Percentiles rank a stretch among this genome's conserved stretches.
phyloP scores from a whole-genome alignment of 2,797 vertebrate genomes.

The Austrolebias charrua region DNA sequence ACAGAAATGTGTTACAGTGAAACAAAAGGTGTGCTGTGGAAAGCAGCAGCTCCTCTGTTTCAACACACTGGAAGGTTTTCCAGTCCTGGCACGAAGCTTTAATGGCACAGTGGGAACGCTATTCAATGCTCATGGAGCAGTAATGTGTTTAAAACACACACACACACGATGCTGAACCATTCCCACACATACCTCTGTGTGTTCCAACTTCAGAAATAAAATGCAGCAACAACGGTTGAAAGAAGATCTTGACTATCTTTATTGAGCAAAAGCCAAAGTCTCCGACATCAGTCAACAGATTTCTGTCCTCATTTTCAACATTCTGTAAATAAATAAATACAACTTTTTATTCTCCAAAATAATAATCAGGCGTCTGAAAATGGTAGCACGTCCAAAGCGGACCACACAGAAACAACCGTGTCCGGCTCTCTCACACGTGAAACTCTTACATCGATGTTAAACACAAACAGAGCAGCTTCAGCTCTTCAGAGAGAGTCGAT shows the following conservation, averaged over 20 bases:
- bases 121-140: constrained; percentile 19
- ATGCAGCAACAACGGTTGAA: background rate
- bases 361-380: constrained; percentile 33
- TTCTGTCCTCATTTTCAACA: constrained; percentile 29
- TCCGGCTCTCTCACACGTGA: constrained; percentile 27
- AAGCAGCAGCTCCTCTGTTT: constrained; percentile 21
- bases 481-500: constrained; percentile 9
- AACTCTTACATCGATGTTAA: constrained; percentile 14
- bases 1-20: constrained; percentile 1
- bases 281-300: constrained; percentile 36
- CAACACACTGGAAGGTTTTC: constrained; percentile 32
- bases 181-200: background rate
- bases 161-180: background rate
- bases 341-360: constrained; percentile 40
- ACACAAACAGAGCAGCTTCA: constrained; percentile 13
- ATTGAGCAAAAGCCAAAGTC: constrained; percentile 56
- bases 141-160: constrained; percentile 3
- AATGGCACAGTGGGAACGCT: constrained; percentile 39
- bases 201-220: background rate
- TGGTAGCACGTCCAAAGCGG: constrained; percentile 7
- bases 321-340: constrained; percentile 69
- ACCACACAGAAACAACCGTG: constrained; percentile 26
- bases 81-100: constrained; percentile 28
- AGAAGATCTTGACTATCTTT: constrained; percentile 53
- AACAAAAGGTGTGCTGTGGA: constrained; percentile 13